These are phyloP conservation scores for Anadara kagoshimensis DNA, from an alignment of 1,140 invertebrate genomes.

Conservation along the genomic window DNA sequence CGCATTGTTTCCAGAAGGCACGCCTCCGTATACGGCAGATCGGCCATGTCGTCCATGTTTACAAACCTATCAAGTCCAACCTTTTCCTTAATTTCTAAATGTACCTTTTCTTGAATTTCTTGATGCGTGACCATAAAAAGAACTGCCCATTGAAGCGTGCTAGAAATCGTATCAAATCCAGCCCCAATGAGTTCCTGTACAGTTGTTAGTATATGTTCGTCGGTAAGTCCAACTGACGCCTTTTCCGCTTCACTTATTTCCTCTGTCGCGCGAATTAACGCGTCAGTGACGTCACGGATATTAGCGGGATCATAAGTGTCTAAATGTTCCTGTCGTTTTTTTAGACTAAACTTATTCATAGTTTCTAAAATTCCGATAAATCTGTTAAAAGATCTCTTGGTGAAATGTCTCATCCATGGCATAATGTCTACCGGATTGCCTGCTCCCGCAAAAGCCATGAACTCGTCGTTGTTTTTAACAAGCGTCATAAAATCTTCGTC, in stretches of 20 bases:
- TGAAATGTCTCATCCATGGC: conserved; percentile 65
- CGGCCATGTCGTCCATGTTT: conserved; percentile 54
- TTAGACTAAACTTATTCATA: conserved; percentile 59
- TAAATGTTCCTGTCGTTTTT: conserved; percentile 57
- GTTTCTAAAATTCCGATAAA: conserved; percentile 58
- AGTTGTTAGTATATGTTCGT: conserved; percentile 63
- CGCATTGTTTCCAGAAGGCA: conserved; percentile 59
- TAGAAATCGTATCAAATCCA: conserved; percentile 73
- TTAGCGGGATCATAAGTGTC: conserved; percentile 52
- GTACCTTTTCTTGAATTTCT: conserved; percentile 69
- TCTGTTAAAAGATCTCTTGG: conserved; percentile 53
- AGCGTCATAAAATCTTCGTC: conserved; percentile 61
- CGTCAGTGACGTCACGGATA: conserved; percentile 59
- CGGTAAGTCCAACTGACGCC: conserved; percentile 53
- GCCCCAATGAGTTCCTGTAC: conserved; percentile 62
- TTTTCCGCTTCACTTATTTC: conserved; percentile 58
- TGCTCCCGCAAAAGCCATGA: conserved; percentile 63
- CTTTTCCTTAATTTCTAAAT: conserved; percentile 65
- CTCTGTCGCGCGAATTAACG: conserved; percentile 51
- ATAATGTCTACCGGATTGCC: conserved; percentile 66
- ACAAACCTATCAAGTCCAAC: conserved; percentile 58
- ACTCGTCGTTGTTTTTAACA: conserved; percentile 64
- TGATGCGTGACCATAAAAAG: conserved; percentile 71
- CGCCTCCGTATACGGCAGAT: conserved; percentile 59
- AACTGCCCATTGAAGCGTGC: conserved; percentile 71